Base-by-base conservation (phyloP, 2,888 invertebrate genomes). In the Chydorus sphaericus region DNA sequence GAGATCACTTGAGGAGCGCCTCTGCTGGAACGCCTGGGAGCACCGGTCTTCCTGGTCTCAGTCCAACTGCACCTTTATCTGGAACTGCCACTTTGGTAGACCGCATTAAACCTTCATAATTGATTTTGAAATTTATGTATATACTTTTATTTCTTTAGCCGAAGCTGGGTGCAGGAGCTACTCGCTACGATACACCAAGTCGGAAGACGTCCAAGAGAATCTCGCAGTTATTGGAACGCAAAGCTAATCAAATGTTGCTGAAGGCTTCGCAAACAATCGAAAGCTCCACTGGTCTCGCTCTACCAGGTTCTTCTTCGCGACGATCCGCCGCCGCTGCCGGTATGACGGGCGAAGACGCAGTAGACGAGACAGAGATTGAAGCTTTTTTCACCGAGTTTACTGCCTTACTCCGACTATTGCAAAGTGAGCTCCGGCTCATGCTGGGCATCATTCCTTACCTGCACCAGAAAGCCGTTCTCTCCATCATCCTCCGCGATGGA, bases 341-440 rank as follows among this genome's bases (percentile, higher is more conserved):
- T 20, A 49, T 28, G 57, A 63, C 66, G 26, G 74, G 75, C 52
- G 81, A 80, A 64, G 79, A 80, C 60, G 66, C 73, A 7, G 74
- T 81, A 61, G 82, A 81, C 56, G 87, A 87, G 66, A 80, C 84
- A 65, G 89, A 89, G 70, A 79, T 86, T 74, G 85, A 88, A 64
- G 82, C 84, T 66, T 89, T 87, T 69, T 71, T 92, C 59, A 78
- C 86, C 44, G 77, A 87, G 64, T 81, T 92, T 4, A 82, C 87
- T 31, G 88, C 85, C 1, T 73, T 92, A 58, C 83, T 86, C 59
- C 81, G 86, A 57, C 73, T 94, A 18, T 86, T 93, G 76, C 85
- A 91, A 63, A 83, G 85, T 69, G 94, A 96, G 70, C 81, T 86
- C 61, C 77, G 82, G 51, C 70, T 86, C 31, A 83, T 93, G 76